Conservation (phyloP, 2,888 invertebrate genomes). For the Sycophila texana region DNA sequence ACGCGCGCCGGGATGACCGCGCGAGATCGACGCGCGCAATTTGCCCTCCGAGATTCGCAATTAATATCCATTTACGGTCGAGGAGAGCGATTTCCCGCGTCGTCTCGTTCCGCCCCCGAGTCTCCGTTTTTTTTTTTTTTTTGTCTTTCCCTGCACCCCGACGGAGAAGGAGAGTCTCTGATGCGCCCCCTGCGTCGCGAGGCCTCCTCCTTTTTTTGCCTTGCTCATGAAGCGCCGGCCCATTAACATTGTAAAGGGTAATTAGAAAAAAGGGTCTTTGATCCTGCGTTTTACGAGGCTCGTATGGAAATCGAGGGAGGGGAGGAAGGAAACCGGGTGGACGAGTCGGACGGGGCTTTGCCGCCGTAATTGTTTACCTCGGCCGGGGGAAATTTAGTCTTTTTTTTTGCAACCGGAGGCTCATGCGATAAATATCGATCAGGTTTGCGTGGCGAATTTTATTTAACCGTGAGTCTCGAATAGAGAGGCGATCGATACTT, state of each 20-base stretch:
- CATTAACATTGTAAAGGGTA: constrained; percentile 60
- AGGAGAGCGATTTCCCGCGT: constrained; percentile 63
- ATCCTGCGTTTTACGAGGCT: constrained; percentile 52
- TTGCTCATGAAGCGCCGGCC: constrained; percentile 47
- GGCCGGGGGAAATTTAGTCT: constrained; percentile 13
- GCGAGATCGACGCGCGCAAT: constrained; percentile 8
- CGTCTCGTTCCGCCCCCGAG: constrained; percentile 57
- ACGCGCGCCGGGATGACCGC: constrained; percentile 5
- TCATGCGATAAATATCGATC: background rate
- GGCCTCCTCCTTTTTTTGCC: constrained; percentile 41
- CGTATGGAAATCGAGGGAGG: constrained; percentile 46
- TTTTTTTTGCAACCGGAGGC: background rate
- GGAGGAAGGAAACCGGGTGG: background rate
- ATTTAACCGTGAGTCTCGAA: background rate
- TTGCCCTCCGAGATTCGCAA: constrained; percentile 42
- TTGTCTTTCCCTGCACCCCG: constrained; percentile 22
- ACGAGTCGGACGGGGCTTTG: constrained; percentile 8
- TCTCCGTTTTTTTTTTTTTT: constrained; percentile 49
- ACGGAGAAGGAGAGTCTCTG: background rate
- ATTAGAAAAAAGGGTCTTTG: constrained; percentile 59
- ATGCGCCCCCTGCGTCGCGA: constrained; percentile 39
- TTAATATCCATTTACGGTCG: constrained; percentile 56
- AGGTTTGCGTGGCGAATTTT: background rate
- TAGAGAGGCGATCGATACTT: constrained; percentile 1
- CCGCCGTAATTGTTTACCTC: constrained; percentile 9